Percentiles rank a stretch among this genome's conserved stretches.
Conservation (phyloP, 2,797 vertebrate species). For the Sebastes jordani region DNA sequence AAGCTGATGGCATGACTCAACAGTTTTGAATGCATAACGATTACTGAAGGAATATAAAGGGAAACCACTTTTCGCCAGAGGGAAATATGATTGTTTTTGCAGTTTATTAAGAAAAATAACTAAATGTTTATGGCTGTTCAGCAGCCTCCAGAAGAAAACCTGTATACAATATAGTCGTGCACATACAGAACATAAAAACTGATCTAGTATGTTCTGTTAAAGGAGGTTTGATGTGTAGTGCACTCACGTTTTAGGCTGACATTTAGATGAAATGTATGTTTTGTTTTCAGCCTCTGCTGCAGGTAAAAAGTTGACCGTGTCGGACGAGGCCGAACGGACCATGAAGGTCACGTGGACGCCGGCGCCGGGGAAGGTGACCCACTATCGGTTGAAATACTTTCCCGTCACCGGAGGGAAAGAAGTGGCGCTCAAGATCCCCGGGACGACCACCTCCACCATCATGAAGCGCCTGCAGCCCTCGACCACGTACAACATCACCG, state of each 20-base stretch:
- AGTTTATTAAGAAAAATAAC: background rate
- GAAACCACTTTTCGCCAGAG: background rate
- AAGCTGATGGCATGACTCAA: slow-evolving; percentile 10
- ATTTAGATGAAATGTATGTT: background rate
- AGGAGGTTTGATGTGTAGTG: background rate
- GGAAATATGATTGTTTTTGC: background rate
- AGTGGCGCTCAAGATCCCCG: slow-evolving; percentile 83
- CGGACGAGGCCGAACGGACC: slow-evolving; percentile 88
- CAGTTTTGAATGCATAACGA: background rate
- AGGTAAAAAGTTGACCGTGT: slow-evolving; percentile 83
- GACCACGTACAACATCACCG: slow-evolving; percentile 89
- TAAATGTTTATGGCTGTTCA: background rate
- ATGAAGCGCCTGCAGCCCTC: slow-evolving; percentile 87
- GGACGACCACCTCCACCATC: slow-evolving; percentile 79
- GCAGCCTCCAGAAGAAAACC: background rate
- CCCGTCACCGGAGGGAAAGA: slow-evolving; percentile 83
- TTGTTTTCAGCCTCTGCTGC: slow-evolving; percentile 82
- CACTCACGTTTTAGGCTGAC: background rate
- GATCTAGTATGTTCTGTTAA: background rate
- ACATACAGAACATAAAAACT: background rate
- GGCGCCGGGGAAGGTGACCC: slow-evolving; percentile 87
- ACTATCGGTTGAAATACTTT: slow-evolving; percentile 88
- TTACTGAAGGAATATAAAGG: background rate
- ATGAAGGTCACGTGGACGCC: slow-evolving; percentile 90
- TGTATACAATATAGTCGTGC: background rate